phyloP scores from a whole-genome alignment of 2,888 invertebrate species.

The Pomacea canaliculata region DNA sequence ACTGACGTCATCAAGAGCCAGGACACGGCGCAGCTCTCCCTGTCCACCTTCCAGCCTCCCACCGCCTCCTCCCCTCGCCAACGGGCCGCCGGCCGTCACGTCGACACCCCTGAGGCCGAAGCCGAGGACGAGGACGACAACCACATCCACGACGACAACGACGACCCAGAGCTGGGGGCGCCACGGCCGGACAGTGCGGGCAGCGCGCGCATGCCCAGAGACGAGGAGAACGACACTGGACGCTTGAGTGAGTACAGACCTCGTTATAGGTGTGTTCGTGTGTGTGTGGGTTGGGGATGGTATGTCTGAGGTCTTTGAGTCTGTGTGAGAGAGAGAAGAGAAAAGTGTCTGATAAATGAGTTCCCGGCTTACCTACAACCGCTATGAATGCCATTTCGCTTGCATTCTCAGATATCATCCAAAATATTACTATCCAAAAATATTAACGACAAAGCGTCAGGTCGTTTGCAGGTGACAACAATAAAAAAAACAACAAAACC shows the following conservation, averaged over 20 bases:
- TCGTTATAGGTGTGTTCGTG: not conserved
- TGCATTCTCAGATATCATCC: no score
- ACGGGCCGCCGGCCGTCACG: conserved; percentile 27
- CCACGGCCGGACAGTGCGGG: conserved; percentile 10
- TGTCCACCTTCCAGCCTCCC: conserved; percentile 57
- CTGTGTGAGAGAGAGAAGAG: no score
- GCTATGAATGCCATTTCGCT: no score
- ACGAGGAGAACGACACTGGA: conserved; percentile 20
- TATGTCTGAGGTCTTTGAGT: no score
- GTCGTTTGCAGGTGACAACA: no score
- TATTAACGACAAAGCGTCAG: no score
- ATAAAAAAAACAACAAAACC: no score
- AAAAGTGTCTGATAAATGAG: no score
- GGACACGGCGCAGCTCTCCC: conserved; percentile 74
- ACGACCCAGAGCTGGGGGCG: not conserved
- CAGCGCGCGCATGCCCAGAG: conserved; percentile 10
- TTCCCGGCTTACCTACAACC: no score
- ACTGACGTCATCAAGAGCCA: conserved; percentile 79
- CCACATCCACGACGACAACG: conserved; percentile 1
- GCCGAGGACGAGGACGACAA: not conserved
- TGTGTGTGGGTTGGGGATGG: not conserved
- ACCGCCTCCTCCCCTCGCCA: conserved; percentile 10
- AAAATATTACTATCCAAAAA: no score
- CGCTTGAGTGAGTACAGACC: conserved; percentile 24
- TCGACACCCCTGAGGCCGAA: conserved; percentile 8